Conservation (phyloP, 2,797 vertebrate genomes). For the Morus bassanus region DNA sequence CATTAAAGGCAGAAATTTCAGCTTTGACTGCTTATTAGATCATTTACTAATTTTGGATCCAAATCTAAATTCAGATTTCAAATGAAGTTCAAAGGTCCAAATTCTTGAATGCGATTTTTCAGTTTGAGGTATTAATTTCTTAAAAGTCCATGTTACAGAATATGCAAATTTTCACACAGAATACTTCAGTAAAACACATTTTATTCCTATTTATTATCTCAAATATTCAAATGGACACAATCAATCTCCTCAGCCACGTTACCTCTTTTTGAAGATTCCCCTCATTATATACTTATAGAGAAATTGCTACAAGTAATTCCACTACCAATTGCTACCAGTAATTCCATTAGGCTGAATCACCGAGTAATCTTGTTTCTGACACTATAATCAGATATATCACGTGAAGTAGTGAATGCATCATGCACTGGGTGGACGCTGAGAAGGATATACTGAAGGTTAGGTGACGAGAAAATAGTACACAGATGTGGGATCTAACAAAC, state of each 20-base stretch:
- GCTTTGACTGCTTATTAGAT: background rate
- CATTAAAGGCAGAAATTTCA: background rate
- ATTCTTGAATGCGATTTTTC: background rate
- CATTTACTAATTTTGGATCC: background rate
- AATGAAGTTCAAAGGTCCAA: background rate
- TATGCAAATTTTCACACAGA: background rate
- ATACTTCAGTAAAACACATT: background rate
- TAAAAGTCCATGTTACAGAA: background rate
- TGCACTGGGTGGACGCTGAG: background rate
- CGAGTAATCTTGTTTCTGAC: background rate
- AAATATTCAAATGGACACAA: background rate
- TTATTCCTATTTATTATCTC: background rate
- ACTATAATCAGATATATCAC: background rate
- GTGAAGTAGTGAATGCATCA: background rate
- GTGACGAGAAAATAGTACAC: background rate
- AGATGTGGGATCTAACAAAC: background rate
- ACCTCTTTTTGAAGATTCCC: background rate
- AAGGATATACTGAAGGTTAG: background rate
- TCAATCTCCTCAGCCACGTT: background rate
- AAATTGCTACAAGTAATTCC: background rate
- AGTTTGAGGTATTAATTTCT: background rate
- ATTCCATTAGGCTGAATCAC: conserved; percentile 20
- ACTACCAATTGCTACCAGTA: background rate
- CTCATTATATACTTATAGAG: background rate
- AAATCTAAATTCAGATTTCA: background rate